Conservation (phyloP, 2,888 invertebrate genomes). For the Lingula anatina region DNA sequence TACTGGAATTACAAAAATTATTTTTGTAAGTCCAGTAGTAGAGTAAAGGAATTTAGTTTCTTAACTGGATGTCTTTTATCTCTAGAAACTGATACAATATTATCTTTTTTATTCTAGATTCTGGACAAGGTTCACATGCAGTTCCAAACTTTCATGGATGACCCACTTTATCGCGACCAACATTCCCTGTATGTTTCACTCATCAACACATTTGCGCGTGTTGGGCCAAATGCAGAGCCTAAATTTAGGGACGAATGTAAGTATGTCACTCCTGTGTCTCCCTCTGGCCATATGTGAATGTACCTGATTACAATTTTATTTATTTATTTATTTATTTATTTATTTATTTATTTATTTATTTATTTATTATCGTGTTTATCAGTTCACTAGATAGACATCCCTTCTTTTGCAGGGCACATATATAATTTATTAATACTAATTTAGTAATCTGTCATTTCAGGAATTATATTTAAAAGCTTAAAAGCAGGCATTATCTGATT, state of each 20-base stretch:
- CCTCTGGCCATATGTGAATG: background rate
- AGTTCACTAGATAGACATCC: background rate
- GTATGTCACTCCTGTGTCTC: slow-evolving; percentile 23
- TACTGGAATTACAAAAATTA: no score
- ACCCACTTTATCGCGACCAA: slow-evolving; percentile 48
- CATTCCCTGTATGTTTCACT: slow-evolving; percentile 59
- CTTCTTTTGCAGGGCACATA: no score
- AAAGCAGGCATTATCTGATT: no score
- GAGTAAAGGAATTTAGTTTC: no score
- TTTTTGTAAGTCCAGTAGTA: no score
- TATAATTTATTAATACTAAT: no score
- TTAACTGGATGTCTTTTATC: no score
- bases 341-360: background rate
- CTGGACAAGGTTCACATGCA: slow-evolving; percentile 53
- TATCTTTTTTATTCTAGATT: slow-evolving; percentile 33
- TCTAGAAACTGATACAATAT: no score
- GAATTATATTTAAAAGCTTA: no score
- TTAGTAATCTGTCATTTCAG: no score
- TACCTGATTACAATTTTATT: background rate
- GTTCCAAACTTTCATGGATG: slow-evolving; percentile 52
- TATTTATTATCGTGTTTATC: background rate
- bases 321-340: background rate
- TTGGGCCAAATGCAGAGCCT: slow-evolving; percentile 60
- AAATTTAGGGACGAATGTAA: slow-evolving; percentile 63
- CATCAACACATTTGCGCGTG: slow-evolving; percentile 60